Base-by-base conservation (phyloP, 2,113 vertebrate genomes). In the Callaeas wilsoni region DNA sequence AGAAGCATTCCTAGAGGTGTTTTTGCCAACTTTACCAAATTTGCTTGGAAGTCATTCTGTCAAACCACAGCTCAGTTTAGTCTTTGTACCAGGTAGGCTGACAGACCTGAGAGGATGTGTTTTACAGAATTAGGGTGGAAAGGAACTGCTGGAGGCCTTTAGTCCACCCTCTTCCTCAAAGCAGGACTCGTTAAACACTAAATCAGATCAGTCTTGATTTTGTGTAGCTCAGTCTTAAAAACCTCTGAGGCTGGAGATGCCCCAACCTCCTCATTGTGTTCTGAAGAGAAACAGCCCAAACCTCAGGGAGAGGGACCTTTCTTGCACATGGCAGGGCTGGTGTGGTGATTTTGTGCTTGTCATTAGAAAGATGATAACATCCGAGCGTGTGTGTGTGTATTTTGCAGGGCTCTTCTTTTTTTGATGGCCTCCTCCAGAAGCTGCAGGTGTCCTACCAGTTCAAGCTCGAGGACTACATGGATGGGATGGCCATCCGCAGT, bases 401-500 rank as follows among this genome's bases (percentile, higher is more conserved):
- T 80, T 97, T 93, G n/a, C 97, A 99, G 99, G 99, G 99, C 56
- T 98, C 98, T 23, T 75, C 97, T 33, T 99, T 99, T 97, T 99
- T 99, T 94, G 99, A 99, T 33, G 88, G 98, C 35, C 97, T 99
- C 30, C 99, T 99, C 86, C 98, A 99, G 97, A 99, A 99, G 96
- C 98, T 99, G 76, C 99, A 99, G 97, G 96, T 98, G 23, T 98
- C 98, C 13, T 99, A 99, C 95, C 98, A 99, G 96, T 99, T 99
- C 95, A 99, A 99, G 65, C 95, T 99, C 15, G 99, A 99, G 79
- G 99, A 99, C 89, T 99, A 99, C 79, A 99, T 99, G 99, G 99
- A 99, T 2, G 99, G 99, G 60, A 98, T 99, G 98, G 99, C 99
- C 35, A 99, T 99, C 97, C 98, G 99, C 84, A 98, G 98, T 69